Evolutionary conservation across 2,113 vertebrate genomes (phyloP), one percentile per base, ranked within the genome.

Genomic region (Nannospalax galili): DNA sequence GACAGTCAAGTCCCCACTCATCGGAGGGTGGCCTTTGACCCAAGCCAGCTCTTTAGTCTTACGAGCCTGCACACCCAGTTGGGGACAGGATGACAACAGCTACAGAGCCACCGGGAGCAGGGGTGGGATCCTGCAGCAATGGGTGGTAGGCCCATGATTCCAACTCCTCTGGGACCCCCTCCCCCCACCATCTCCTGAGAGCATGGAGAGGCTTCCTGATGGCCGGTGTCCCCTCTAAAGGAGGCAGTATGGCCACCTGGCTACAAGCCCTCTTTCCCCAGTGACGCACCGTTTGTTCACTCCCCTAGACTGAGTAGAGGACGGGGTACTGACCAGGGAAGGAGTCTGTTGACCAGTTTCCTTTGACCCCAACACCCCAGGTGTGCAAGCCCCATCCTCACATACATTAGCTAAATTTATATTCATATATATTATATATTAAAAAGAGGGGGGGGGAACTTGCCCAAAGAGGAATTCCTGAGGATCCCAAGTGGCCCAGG

Each of bases 391-490:
- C 81, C 79, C 56, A 15, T 11, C 62, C 77, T 79, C 87, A 81
- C 97, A 97, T 96, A 98, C 97, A 97, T 98, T 98, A 98, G 97
- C 98, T 98, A 98, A 94, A 98, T 98, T 98, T 98, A 98, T 96
- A 96, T 98, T 95, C 97, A 97, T 98, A 98, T 98, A 98, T 98
- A 98, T 98, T 98, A 98, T 98, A 98, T 98, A 98, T 98, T 98
- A 96, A 95, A 97, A 97, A 95, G 94, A 96, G 93, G 32, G 72
- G 72, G 37, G 69, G 86, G 96, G 92, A 95, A 97, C 96, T 96
- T 97, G 96, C 96, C 97, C 93, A 84, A 96, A 96, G 94, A 97
- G 80, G 92, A 97, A 94, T 79, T 97, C 85, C 96, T 74, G n/a
- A 96, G 70, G 79, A 93, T 74, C 96, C 97, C 96, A 95, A 95